These are phyloP conservation scores for Parnassius mnemosyne DNA, from an alignment of 2,888 invertebrate genomes.

Conservation along the genomic window DNA sequence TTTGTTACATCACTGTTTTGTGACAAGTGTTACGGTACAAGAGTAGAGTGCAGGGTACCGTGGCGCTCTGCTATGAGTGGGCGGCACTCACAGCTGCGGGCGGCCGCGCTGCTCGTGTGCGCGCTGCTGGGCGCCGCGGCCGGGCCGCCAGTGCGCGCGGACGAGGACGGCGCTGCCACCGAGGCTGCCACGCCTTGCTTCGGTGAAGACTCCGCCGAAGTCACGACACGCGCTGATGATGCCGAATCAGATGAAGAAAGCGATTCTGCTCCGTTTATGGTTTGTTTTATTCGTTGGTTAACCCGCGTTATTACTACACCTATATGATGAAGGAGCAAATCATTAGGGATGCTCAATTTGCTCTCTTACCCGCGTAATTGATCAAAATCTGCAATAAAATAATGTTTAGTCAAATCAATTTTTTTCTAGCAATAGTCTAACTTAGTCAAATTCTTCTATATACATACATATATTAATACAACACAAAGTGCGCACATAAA, in stretches of 20 bases:
- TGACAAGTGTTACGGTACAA: slow-evolving; percentile 1
- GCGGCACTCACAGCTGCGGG: background rate
- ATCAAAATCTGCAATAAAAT: no score
- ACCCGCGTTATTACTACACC: no score
- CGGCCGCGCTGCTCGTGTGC: slow-evolving; percentile 6
- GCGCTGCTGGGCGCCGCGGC: slow-evolving; percentile 4
- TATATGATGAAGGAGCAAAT: no score
- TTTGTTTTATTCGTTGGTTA: slow-evolving; percentile 29
- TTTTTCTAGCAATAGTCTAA: no score
- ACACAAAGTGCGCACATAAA: no score
- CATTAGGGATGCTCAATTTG: no score
- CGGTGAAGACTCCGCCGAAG: background rate
- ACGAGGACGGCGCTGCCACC: slow-evolving; percentile 23
- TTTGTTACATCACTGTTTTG: background rate
- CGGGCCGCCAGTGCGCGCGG: slow-evolving; percentile 4
- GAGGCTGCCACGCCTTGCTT: background rate
- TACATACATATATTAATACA: no score
- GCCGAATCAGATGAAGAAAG: slow-evolving; percentile 40
- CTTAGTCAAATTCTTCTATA: no score
- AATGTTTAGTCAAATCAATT: no score
- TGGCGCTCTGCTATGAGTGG: background rate
- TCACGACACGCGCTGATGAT: slow-evolving; percentile 22
- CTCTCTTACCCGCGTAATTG: no score
- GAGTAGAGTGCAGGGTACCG: background rate
- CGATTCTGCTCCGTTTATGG: slow-evolving; percentile 54